Evolutionary conservation across 2,797 vertebrate species (phyloP).

Genomic region (Pachyuromys duprasi): DNA sequence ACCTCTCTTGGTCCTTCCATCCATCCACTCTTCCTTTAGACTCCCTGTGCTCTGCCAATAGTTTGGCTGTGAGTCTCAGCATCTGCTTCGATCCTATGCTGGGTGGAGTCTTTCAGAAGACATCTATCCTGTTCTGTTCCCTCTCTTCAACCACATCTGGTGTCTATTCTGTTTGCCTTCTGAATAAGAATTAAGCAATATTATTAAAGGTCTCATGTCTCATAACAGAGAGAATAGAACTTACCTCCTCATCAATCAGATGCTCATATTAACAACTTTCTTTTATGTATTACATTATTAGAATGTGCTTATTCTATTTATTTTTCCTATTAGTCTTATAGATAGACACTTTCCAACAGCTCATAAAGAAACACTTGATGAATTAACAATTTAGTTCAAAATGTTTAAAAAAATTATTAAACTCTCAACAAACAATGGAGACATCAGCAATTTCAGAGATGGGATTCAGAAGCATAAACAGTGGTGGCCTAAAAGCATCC

Average conservation of each 20-base stretch:
- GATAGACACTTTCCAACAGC: background rate
- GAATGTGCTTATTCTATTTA: background rate
- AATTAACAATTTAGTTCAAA: constrained; percentile 9
- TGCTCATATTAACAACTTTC: background rate
- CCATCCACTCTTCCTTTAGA: too few relatives aligned
- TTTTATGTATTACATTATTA: background rate
- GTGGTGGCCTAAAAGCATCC: background rate
- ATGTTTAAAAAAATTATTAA: constrained; percentile 25
- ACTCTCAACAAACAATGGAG: background rate
- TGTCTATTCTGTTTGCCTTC: too few relatives aligned
- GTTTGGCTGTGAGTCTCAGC: too few relatives aligned
- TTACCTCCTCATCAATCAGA: background rate
- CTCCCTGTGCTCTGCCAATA: too few relatives aligned
- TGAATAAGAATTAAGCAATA: background rate
- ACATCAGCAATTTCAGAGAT: background rate
- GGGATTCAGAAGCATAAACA: background rate
- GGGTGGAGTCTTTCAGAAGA: too few relatives aligned
- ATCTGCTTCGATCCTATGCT: too few relatives aligned
- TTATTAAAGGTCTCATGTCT: constrained; percentile 51
- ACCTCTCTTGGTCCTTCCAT: too few relatives aligned
- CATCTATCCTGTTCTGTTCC: too few relatives aligned
- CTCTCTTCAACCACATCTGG: too few relatives aligned
- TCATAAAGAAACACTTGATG: background rate
- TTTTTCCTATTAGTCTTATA: constrained; percentile 3
- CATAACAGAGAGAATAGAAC: constrained; percentile 29